phyloP scores from a whole-genome alignment of 2,888 invertebrate genomes.

The Spodoptera littoralis region DNA sequence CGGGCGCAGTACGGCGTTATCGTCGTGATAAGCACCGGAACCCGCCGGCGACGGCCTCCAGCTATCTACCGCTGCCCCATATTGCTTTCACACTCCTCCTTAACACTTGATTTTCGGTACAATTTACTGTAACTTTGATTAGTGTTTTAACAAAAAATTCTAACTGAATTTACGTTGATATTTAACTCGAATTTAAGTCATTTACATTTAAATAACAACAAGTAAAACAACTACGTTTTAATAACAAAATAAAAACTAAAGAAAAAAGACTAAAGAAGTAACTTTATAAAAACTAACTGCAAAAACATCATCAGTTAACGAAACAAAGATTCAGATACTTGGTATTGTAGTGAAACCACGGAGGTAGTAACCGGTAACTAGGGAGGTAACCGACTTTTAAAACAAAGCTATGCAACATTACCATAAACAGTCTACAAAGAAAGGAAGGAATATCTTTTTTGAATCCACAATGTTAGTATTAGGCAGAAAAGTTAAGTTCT shows the following conservation, averaged over 20 bases:
- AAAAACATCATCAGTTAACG: conserved; percentile 68
- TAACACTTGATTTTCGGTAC: conserved; percentile 65
- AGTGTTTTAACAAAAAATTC: conserved; percentile 6
- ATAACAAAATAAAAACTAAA: not conserved
- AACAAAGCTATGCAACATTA: conserved; percentile 84
- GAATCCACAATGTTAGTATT: conserved; percentile 83
- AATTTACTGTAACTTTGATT: conserved; percentile 53
- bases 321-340: conserved; percentile 82
- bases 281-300: conserved; percentile 53
- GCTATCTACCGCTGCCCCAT: conserved; percentile 69
- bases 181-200: not conserved
- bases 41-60: conserved; percentile 70
- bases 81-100: conserved; percentile 69
- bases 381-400: conserved; percentile 85
- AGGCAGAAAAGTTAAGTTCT: conserved; percentile 81
- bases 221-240: no score
- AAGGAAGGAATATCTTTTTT: conserved; percentile 82
- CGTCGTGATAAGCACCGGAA: conserved; percentile 83
- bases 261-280: conserved; percentile 29
- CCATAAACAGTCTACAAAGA: conserved; percentile 81
- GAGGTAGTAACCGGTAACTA: conserved; percentile 78
- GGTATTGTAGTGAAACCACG: conserved; percentile 79
- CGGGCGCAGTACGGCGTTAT: conserved; percentile 74
- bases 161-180: not conserved
- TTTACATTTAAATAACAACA: no score